phyloP scores from a whole-genome alignment of 2,797 vertebrate species.

The Pteropus rufus region DNA sequence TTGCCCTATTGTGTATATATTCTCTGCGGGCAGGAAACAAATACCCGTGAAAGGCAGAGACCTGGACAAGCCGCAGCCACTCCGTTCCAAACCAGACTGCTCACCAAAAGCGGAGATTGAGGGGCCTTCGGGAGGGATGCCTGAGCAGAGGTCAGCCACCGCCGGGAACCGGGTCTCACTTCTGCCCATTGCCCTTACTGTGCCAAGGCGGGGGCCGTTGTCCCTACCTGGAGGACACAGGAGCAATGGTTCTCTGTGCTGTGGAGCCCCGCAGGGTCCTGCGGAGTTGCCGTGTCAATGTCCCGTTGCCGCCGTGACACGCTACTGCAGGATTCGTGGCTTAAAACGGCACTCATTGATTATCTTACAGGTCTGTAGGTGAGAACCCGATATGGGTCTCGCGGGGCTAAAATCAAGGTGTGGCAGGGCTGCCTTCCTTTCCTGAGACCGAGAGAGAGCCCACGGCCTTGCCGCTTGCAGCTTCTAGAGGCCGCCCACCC shows the following conservation, averaged over 20 bases:
- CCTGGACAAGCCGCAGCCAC: neutral
- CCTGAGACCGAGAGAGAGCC: neutral
- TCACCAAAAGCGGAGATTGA: neutral
- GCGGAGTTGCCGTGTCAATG: no score
- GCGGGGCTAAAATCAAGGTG: neutral
- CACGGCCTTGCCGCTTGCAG: neutral
- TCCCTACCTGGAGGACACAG: neutral
- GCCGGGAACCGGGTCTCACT: neutral
- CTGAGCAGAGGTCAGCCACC: neutral
- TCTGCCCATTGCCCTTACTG: neutral
- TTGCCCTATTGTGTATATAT: conserved; percentile 48
- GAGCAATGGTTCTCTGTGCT: neutral
- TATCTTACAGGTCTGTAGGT: neutral
- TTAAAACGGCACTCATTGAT: neutral
- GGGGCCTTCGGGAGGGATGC: neutral
- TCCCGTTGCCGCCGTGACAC: neutral
- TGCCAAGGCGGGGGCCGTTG: neutral
- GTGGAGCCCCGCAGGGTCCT: neutral
- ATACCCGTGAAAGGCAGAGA: conserved; percentile 46
- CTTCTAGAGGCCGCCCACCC: neutral
- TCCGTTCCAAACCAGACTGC: neutral
- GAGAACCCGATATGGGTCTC: neutral
- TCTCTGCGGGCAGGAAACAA: conserved; percentile 49
- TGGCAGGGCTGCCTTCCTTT: neutral
- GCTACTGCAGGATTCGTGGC: no score